phyloP scores from a whole-genome alignment of 2,113 vertebrate species.

The Tupaia tana region DNA sequence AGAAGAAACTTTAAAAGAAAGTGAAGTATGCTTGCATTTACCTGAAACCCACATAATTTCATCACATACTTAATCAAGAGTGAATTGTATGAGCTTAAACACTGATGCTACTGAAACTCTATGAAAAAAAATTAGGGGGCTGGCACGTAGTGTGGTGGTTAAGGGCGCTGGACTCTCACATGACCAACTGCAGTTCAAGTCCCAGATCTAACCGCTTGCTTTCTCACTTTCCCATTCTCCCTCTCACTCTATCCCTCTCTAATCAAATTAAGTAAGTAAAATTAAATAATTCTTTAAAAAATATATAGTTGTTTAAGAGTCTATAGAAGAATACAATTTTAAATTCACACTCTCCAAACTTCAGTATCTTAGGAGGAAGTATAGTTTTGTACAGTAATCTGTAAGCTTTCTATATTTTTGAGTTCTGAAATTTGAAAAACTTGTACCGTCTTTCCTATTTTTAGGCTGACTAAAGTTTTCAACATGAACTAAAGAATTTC shows the following conservation, averaged over 20 bases:
- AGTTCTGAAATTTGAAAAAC: constrained; percentile 43
- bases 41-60: not conserved
- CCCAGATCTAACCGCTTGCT: no score
- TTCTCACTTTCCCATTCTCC: no score
- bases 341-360: not conserved
- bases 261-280: no score
- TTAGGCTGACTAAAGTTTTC: constrained; percentile 47
- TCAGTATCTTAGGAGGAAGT: not conserved
- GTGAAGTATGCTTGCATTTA: not conserved
- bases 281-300: no score
- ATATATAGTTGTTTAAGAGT: not conserved
- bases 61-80: not conserved
- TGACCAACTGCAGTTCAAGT: no score
- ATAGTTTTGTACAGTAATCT: not conserved
- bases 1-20: no score
- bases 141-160: no score
- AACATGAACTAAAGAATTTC: constrained; percentile 26
- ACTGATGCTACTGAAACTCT: not conserved
- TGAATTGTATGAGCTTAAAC: not conserved
- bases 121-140: not conserved
- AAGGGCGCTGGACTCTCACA: no score
- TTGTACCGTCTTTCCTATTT: not conserved
- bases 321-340: not conserved
- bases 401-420: not conserved
- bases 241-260: no score